A percentile compares a stretch with the other conserved stretches of the same genome.
These are phyloP conservation scores for Eidolon dupreanum DNA, from an alignment of 2,797 vertebrate genomes.

Conservation along the genomic window DNA sequence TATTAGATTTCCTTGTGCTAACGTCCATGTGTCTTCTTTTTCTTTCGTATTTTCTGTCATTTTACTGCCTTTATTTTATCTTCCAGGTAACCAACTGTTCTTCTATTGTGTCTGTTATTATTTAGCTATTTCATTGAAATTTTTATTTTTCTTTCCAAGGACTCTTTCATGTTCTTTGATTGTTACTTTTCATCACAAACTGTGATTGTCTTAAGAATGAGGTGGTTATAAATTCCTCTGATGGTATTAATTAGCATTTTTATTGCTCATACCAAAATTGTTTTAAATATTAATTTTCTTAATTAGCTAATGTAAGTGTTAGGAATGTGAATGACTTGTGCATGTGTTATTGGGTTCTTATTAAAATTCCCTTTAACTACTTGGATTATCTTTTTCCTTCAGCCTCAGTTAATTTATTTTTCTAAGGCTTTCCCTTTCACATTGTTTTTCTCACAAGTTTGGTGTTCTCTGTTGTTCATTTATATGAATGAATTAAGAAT, in stretches of 20 bases:
- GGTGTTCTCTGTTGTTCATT: background rate
- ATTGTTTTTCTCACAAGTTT: background rate
- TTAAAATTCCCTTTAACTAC: background rate
- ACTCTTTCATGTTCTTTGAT: background rate
- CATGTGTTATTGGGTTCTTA: background rate
- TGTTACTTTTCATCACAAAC: background rate
- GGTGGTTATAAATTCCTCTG: background rate
- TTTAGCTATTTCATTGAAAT: background rate
- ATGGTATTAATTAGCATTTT: slow-evolving; percentile 19
- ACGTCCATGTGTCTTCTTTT: background rate
- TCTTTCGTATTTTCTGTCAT: background rate
- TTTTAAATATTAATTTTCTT: slow-evolving; percentile 23
- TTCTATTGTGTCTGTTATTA: background rate
- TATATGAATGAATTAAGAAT: background rate
- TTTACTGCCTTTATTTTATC: background rate
- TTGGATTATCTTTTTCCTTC: background rate
- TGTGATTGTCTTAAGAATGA: background rate
- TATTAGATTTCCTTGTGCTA: background rate
- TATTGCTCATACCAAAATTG: background rate
- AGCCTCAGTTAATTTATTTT: background rate
- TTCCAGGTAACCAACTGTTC: background rate
- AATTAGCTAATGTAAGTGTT: background rate
- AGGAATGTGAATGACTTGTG: background rate
- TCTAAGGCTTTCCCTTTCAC: slow-evolving; percentile 8
- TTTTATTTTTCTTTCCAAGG: slow-evolving; percentile 36